These are phyloP conservation scores for Monopterus albus DNA, from an alignment of 2,113 vertebrate genomes.

Conservation along the genomic window DNA sequence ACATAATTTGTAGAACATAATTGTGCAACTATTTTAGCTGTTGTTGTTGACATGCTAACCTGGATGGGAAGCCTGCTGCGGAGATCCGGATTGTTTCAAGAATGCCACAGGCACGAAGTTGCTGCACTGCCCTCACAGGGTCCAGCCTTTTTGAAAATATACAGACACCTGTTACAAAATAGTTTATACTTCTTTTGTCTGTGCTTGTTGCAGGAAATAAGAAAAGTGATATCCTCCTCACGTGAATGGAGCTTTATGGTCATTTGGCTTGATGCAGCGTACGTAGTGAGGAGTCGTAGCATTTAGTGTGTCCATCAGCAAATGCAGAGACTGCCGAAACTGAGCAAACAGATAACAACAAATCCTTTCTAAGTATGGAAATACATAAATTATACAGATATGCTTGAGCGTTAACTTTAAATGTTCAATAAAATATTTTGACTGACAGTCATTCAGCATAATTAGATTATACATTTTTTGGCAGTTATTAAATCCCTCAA, in stretches of 20 bases:
- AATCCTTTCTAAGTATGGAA: background rate
- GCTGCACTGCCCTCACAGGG: slow-evolving; percentile 92
- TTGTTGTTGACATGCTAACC: slow-evolving; percentile 78
- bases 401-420: background rate
- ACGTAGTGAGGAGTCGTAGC: slow-evolving; percentile 96
- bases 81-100: slow-evolving; percentile 97
- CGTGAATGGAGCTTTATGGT: slow-evolving; percentile 93
- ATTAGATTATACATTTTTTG: background rate
- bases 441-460: no score
- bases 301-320: slow-evolving; percentile 96
- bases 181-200: background rate
- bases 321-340: slow-evolving; percentile 96
- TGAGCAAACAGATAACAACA: slow-evolving; percentile 56
- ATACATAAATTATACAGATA: background rate
- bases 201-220: background rate
- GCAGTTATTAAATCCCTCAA: background rate
- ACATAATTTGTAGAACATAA: background rate
- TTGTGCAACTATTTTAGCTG: background rate
- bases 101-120: slow-evolving; percentile 95
- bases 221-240: slow-evolving; percentile 74
- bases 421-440: background rate
- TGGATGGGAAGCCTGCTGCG: slow-evolving; percentile 95
- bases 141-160: slow-evolving; percentile 85
- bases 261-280: slow-evolving; percentile 97
- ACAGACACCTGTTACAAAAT: background rate